Percentiles rank a stretch among this genome's conserved stretches.
Evolutionary conservation across 1,140 invertebrate species (phyloP).

Genomic region (Eubasilissa regina): DNA sequence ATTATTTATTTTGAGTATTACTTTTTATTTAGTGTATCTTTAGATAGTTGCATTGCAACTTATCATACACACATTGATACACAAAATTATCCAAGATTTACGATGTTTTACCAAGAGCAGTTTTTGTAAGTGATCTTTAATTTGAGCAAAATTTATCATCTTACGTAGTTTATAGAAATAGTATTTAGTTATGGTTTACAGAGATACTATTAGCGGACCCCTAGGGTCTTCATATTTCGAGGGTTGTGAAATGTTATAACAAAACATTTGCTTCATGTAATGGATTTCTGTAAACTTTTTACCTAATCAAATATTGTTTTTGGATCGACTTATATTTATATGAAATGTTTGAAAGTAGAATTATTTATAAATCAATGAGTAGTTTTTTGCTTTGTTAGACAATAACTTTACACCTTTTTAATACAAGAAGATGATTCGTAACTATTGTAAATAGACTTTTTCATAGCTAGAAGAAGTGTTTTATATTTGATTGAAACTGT

Average conservation of each 20-base stretch:
- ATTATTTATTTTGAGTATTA: too few species aligned
- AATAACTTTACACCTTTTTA: conserved; percentile 22
- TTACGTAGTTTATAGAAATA: conserved; percentile 24
- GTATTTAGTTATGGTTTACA: conserved; percentile 10
- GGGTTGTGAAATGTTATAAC: conserved; percentile 26
- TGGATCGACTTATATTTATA: conserved; percentile 17
- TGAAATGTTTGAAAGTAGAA: conserved; percentile 34
- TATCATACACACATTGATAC: too few species aligned
- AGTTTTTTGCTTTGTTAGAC: conserved; percentile 35
- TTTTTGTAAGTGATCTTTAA: conserved; percentile 24
- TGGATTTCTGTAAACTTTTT: conserved; percentile 35
- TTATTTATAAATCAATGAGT: conserved; percentile 31
- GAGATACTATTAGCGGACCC: conserved; percentile 14
- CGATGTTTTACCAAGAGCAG: conserved; percentile 13
- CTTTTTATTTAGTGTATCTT: too few species aligned
- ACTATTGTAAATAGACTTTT: conserved; percentile 31
- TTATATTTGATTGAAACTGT: conserved; percentile 16
- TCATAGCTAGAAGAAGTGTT: conserved; percentile 29
- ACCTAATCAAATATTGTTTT: conserved; percentile 20
- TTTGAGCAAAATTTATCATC: conserved; percentile 6
- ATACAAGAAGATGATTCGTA: conserved; percentile 13
- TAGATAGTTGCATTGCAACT: too few species aligned
- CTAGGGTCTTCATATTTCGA: conserved; percentile 28
- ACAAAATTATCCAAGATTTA: neutral
- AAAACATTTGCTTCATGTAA: conserved; percentile 24